phyloP scores from a whole-genome alignment of 2,888 invertebrate species.

The Meliscaeva auricollis region DNA sequence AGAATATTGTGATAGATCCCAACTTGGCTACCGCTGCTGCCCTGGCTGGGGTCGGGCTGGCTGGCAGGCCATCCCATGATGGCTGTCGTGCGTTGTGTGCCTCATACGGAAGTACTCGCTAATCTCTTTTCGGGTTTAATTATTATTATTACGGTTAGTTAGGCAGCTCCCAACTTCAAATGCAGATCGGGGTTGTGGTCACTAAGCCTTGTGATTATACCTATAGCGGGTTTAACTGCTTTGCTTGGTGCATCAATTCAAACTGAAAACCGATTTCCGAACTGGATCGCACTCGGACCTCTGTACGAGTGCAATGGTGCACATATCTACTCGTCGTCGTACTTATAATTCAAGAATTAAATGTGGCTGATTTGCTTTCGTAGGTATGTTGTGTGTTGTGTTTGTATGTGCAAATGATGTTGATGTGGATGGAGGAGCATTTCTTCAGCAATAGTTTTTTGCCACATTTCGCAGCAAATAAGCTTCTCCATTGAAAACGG shows the following conservation, averaged over 20 bases:
- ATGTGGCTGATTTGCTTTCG: constrained; percentile 22
- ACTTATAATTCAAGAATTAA: constrained; percentile 41
- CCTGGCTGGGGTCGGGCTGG: background rate
- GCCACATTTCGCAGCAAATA: constrained; percentile 47
- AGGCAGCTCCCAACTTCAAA: constrained; percentile 58
- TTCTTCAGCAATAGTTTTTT: constrained; percentile 55
- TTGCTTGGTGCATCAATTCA: constrained; percentile 38
- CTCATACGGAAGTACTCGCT: constrained; percentile 64
- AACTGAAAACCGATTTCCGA: constrained; percentile 56
- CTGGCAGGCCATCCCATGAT: constrained; percentile 1
- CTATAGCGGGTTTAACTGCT: constrained; percentile 25
- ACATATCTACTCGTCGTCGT: constrained; percentile 12
- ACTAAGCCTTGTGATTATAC: constrained; percentile 50
- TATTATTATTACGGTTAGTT: constrained; percentile 69
- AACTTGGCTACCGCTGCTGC: constrained; percentile 37
- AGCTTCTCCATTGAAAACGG: constrained; percentile 44
- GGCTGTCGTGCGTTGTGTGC: constrained; percentile 31
- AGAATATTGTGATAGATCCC: constrained; percentile 51
- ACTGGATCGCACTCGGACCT: constrained; percentile 45
- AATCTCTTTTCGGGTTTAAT: constrained; percentile 65
- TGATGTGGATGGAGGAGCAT: constrained; percentile 20
- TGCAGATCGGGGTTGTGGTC: constrained; percentile 22
- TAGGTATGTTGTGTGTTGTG: too few species aligned
- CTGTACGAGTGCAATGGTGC: constrained; percentile 34
- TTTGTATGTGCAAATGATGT: constrained; percentile 23